These are phyloP conservation scores for Drosophila simulans DNA, from an alignment of 1,140 invertebrate species.

Conservation along the genomic window DNA sequence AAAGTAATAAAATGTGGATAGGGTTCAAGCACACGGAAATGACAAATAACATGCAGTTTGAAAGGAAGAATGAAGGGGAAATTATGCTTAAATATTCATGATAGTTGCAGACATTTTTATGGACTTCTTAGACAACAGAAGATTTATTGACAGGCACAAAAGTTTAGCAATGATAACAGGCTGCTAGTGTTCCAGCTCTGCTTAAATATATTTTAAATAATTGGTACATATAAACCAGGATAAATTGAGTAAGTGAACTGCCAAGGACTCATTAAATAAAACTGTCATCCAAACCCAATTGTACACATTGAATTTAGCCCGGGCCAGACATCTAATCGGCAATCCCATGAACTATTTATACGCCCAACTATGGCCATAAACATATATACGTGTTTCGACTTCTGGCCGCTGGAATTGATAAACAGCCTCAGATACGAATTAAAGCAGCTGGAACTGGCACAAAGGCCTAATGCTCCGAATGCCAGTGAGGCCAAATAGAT, in stretches of 20 bases:
- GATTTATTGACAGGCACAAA: neutral
- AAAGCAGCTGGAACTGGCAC: conserved; percentile 26
- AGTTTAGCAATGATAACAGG: neutral
- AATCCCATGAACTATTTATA: conserved; percentile 6
- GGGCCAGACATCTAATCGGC: conserved; percentile 1
- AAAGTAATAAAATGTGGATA: neutral
- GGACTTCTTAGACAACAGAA: neutral
- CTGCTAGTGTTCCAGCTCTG: too few species aligned
- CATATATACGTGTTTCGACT: neutral
- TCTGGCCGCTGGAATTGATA: conserved; percentile 9
- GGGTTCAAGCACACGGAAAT: neutral
- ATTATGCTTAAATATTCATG: neutral
- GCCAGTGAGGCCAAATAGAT: conserved; percentile 29
- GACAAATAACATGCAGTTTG: neutral
- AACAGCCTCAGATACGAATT: conserved; percentile 16
- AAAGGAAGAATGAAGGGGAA: neutral
- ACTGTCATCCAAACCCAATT: neutral
- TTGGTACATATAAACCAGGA: too few species aligned
- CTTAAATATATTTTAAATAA: too few species aligned
- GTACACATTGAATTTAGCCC: neutral
- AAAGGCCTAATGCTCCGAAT: conserved; percentile 29
- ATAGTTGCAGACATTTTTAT: neutral
- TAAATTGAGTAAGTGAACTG: too few species aligned
- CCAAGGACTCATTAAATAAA: neutral
- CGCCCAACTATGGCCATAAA: neutral